Evolutionary conservation across 1,140 invertebrate genomes (phyloP), one percentile per base, ranked within the genome.

Genomic region (Neodiprion fabricii): DNA sequence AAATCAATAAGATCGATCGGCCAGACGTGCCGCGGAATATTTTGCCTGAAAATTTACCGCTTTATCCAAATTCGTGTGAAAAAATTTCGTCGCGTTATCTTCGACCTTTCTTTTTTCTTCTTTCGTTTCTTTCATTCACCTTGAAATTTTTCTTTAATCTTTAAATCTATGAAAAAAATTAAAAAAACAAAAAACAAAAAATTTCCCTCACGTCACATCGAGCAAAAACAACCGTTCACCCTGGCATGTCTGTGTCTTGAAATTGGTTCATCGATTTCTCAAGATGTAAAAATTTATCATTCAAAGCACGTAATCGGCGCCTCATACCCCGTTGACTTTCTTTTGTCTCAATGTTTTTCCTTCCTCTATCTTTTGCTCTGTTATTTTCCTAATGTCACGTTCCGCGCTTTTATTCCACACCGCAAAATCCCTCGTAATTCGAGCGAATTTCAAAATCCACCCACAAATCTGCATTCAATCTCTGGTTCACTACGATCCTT

Each of bases 281-380:
- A 4, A 73, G 70, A 76, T 81, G 76, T 77, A 72, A 81, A 81
- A 77, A 69, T 12, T 77, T 69, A 71, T 74, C 61, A 80, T 72
- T 77, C 75, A 14, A 66, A 69, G 73, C 79, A 77, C 78, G 78
- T 71, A 80, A 70, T 77, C 73, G n/a, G 71, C 21, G 49, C 69
- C 73, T 79, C 75, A 79, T 75, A 77, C 74, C 75, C 71, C 74
- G 69, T 47, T 74, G 73, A 70, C 9, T 72, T 77, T 77, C 73
- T 73, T 49, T 48, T 70, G 71, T 70, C 68, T 74, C 72, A 48
- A 73, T 71, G 74, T 74, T 73, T 49, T 76, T 77, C 49, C 40
- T 74, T 50, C 67, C 66, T 53, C 49, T 65, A 12, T 40, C 50
- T 48, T 21, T 47, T 65, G 10, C 21, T 28, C 12, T 50, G 10